phyloP scores from a whole-genome alignment of 2,888 invertebrate species.

The Coecobrya sp. region DNA sequence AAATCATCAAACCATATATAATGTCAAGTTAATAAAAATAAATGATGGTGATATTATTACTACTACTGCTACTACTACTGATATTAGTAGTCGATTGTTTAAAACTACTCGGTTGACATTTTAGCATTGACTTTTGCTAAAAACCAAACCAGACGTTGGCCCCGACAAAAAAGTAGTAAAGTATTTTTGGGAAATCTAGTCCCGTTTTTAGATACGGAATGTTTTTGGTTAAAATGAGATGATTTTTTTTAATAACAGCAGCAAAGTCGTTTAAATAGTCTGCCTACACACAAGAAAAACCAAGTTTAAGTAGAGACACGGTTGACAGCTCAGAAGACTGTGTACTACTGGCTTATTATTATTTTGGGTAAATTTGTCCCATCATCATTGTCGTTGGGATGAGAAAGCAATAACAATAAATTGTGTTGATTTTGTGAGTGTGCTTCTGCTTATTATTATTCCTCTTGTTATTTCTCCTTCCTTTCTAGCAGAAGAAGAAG shows the following conservation, averaged over 20 bases:
- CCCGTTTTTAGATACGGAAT: too few species aligned
- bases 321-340: background rate
- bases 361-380: background rate
- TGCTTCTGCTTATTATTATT: background rate
- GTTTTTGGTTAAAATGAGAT: too few species aligned
- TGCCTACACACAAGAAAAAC: background rate
- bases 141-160: too few species aligned
- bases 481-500: background rate
- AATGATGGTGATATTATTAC: background rate
- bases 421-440: background rate
- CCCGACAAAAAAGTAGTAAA: too few species aligned
- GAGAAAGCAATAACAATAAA: constrained; percentile 49
- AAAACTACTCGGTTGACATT: background rate
- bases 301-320: background rate
- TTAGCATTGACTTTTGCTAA: background rate
- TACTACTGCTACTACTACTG: background rate
- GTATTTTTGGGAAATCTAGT: too few species aligned
- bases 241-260: too few species aligned
- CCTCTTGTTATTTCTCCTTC: background rate
- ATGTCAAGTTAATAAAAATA: background rate
- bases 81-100: background rate
- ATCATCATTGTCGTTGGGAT: background rate
- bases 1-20: background rate
- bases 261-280: too few species aligned
- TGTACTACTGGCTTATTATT: too few species aligned